A percentile compares a stretch with the other conserved stretches of the same genome.
These are phyloP conservation scores for Zaprionus taronus DNA, from an alignment of 1,140 invertebrate genomes.

Conservation along the genomic window DNA sequence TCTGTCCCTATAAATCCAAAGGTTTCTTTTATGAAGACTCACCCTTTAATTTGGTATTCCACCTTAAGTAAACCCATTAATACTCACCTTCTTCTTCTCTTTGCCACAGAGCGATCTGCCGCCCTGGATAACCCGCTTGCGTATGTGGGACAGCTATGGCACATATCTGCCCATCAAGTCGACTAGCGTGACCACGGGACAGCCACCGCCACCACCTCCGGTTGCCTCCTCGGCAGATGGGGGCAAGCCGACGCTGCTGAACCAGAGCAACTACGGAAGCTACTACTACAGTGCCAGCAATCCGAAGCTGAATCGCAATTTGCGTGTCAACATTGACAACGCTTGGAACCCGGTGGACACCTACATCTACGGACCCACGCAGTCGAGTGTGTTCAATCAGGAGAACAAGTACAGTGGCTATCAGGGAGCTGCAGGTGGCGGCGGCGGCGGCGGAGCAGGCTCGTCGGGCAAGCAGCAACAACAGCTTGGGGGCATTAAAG, in stretches of 20 bases:
- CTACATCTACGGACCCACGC: conserved; percentile 84
- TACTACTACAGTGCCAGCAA: conserved; percentile 83
- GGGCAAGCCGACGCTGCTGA: conserved; percentile 69
- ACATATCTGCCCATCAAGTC: conserved; percentile 80
- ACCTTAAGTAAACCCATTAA: not conserved
- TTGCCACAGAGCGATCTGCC: conserved; percentile 74
- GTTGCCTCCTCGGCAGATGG: conserved; percentile 74
- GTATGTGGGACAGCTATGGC: conserved; percentile 87
- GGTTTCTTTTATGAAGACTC: no score
- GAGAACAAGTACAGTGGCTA: conserved; percentile 84
- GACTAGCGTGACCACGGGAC: conserved; percentile 76
- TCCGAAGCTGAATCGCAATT: conserved; percentile 77
- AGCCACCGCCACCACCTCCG: conserved; percentile 76
- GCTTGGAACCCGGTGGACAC: conserved; percentile 84
- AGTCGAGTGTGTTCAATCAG: conserved; percentile 83
- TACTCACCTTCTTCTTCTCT: conserved; percentile 1
- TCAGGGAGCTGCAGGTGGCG: conserved; percentile 55
- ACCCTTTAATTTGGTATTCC: no score
- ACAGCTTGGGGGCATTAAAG: conserved; percentile 68
- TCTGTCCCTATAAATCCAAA: no score
- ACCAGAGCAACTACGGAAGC: conserved; percentile 73
- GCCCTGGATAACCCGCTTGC: conserved; percentile 86
- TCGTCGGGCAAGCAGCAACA: conserved; percentile 33
- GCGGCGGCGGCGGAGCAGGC: conserved; percentile 22
- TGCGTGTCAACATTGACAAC: conserved; percentile 84